A percentile compares a stretch with the other conserved stretches of the same genome.
phyloP scores from a whole-genome alignment of 2,113 vertebrate species.

The Ovis aries region ARS-UI_Ramb_v3.0 NC_056056.1:162329501-162330000 shows the following conservation, averaged over 20 bases:
- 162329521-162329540: neutral
- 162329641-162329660: neutral
- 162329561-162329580: neutral
- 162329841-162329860: neutral
- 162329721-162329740: neutral
- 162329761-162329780: neutral
- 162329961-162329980: neutral
- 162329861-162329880: neutral
- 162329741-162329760: neutral
- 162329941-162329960: neutral
- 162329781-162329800: neutral
- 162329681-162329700: neutral
- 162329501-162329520: neutral
- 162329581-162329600: neutral
- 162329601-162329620: neutral
- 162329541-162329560: neutral
- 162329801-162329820: neutral
- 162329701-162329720: neutral
- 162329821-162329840: neutral
- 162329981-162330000: neutral
- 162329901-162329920: neutral
- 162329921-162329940: neutral
- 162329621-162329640: neutral
- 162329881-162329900: neutral
- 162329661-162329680: neutral